phyloP scores from a whole-genome alignment of 1,140 invertebrate species.

The Polypedilum pembai region DNA sequence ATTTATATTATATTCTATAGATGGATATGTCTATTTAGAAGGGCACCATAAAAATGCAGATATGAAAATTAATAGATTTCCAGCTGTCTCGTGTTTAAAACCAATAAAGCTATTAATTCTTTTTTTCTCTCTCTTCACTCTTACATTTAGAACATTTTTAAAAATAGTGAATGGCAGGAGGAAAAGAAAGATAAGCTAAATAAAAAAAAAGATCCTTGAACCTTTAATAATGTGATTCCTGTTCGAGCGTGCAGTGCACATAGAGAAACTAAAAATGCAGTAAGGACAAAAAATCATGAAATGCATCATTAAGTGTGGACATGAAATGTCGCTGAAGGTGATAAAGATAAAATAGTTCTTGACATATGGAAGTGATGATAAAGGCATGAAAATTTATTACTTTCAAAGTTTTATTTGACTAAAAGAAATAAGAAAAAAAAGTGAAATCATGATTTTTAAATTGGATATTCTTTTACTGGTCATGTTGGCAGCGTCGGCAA shows the following conservation, averaged over 20 bases:
- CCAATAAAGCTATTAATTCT: constrained; percentile 26
- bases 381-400: background rate
- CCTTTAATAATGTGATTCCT: constrained; percentile 20
- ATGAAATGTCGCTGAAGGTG: background rate
- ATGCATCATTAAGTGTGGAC: constrained; percentile 21
- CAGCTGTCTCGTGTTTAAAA: constrained; percentile 22
- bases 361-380: constrained; percentile 5
- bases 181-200: background rate
- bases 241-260: background rate
- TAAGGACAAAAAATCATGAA: background rate
- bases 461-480: background rate
- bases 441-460: background rate
- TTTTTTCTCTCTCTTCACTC: background rate
- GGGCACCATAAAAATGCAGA: constrained; percentile 22
- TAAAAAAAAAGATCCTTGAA: constrained; percentile 23
- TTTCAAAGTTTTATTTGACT: background rate
- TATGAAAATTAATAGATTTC: constrained; percentile 27
- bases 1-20: background rate
- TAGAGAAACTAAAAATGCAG: background rate
- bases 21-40: background rate
- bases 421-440: constrained; percentile 1
- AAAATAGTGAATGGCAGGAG: background rate
- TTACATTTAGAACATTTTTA: background rate
- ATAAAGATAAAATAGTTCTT: constrained; percentile 2
- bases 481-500: background rate